A percentile compares a stretch with the other conserved stretches of the same genome.
Evolutionary conservation across 2,888 invertebrate species (phyloP).

Genomic region (Ormyrus pomaceus): DNA sequence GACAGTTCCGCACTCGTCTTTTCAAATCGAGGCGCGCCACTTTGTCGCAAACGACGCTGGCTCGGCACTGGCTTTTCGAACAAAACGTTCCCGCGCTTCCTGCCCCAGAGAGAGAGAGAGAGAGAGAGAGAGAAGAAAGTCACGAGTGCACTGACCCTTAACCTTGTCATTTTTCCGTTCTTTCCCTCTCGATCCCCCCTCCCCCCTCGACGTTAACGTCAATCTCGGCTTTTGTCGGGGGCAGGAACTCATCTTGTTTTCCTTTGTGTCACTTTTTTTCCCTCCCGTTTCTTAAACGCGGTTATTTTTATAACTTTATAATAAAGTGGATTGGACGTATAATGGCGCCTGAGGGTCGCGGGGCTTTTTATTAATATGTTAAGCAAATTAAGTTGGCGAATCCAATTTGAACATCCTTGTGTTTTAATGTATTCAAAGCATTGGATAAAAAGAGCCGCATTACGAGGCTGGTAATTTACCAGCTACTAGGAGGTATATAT

Average conservation of each 20-base stretch:
- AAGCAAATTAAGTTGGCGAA: not conserved
- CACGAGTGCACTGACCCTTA: slow-evolving; percentile 45
- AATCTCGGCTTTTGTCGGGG: slow-evolving; percentile 43
- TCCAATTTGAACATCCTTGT: not conserved
- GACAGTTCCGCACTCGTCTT: slow-evolving; percentile 14
- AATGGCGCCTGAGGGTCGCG: no score
- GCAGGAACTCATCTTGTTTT: slow-evolving; percentile 35
- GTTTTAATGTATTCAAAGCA: not conserved
- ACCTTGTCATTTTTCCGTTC: slow-evolving; percentile 46
- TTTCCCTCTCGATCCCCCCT: not conserved
- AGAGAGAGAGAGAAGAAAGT: not conserved
- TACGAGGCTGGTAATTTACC: no score
- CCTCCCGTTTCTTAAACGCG: no score
- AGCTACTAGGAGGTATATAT: no score
- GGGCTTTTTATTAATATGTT: not conserved
- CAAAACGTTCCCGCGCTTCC: slow-evolving; percentile 45
- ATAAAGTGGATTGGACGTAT: no score
- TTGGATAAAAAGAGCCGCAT: not conserved
- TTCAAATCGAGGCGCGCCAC: slow-evolving; percentile 35
- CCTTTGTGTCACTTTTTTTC: slow-evolving; percentile 7
- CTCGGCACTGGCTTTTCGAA: slow-evolving; percentile 11
- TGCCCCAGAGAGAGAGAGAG: slow-evolving; percentile 28
- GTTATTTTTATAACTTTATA: no score
- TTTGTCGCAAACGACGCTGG: slow-evolving; percentile 23
- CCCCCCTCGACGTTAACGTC: slow-evolving; percentile 16